A percentile compares a stretch with the other conserved stretches of the same genome.
Conservation (phyloP, 2,113 vertebrate species). For the Hippopotamus amphibius region DNA sequence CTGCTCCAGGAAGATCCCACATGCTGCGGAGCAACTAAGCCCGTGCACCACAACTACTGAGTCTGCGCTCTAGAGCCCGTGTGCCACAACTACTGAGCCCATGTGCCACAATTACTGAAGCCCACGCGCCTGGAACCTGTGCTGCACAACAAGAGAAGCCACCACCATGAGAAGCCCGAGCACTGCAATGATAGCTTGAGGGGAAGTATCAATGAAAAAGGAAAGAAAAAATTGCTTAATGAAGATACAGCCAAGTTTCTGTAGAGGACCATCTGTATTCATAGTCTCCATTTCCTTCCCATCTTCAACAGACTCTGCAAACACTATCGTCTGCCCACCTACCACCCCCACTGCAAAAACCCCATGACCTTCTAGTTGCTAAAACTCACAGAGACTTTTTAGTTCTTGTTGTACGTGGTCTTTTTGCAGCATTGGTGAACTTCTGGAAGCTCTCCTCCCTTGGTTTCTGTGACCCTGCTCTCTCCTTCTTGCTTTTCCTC, state of each 20-base stretch:
- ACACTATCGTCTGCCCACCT: not conserved
- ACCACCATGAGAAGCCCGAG: no score
- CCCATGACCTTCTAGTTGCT: not conserved
- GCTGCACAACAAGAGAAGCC: no score
- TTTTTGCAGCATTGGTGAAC: not conserved
- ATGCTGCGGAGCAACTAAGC: no score
- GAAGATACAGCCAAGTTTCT: not conserved
- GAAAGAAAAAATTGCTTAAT: slow-evolving; percentile 1
- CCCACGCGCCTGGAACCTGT: no score
- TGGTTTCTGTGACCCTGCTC: not conserved
- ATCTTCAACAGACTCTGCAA: not conserved
- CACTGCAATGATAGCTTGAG: not conserved
- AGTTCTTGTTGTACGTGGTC: not conserved
- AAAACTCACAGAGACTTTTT: not conserved
- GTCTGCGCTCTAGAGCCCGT: no score
- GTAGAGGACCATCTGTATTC: not conserved
- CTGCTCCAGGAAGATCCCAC: no score
- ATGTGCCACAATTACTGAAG: no score
- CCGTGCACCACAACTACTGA: no score
- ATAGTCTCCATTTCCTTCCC: not conserved
- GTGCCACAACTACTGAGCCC: no score
- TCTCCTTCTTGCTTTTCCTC: not conserved
- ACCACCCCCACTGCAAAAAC: not conserved
- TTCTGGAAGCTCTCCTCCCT: not conserved
- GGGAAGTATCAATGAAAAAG: not conserved